Percentiles rank a stretch among this genome's conserved stretches.
These are phyloP conservation scores for Oxyteleia sp. DNA, from an alignment of 2,888 invertebrate species.

Conservation along the genomic window DNA sequence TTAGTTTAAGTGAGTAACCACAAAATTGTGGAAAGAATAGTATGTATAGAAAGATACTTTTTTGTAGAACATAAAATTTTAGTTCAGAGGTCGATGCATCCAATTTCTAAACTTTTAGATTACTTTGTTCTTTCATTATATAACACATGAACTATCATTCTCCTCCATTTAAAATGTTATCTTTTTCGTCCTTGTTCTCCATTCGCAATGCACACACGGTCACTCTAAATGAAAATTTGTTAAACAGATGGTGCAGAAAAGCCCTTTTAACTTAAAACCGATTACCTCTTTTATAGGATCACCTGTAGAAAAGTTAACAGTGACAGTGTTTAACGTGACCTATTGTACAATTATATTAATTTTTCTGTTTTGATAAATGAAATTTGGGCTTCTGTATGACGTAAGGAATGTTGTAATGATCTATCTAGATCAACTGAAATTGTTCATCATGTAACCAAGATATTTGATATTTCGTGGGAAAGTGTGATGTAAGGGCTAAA, in stretches of 20 bases:
- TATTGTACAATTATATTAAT: not conserved
- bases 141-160: constrained; percentile 5
- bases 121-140: constrained; percentile 9
- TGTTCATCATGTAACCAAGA: constrained; percentile 38
- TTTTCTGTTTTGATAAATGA: not conserved
- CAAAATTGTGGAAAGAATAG: too few relatives aligned
- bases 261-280: not conserved
- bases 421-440: constrained; percentile 41
- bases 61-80: too few relatives aligned
- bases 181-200: constrained; percentile 52
- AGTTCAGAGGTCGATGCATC: too few relatives aligned
- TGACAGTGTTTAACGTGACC: not conserved
- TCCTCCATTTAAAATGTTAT: constrained; percentile 32
- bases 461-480: constrained; percentile 63
- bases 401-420: constrained; percentile 30
- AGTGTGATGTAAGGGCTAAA: constrained; percentile 47
- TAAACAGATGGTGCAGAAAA: constrained; percentile 1
- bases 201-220: constrained; percentile 32
- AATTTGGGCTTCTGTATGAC: constrained; percentile 24
- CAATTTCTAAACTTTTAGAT: not conserved
- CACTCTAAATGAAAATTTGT: constrained; percentile 37
- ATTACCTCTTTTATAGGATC: too few relatives aligned
- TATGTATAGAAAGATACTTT: too few relatives aligned
- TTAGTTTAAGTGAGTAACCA: too few relatives aligned
- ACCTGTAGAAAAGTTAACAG: too few relatives aligned